phyloP scores from a whole-genome alignment of 1,140 invertebrate species.

The Octopus sinensis region DNA sequence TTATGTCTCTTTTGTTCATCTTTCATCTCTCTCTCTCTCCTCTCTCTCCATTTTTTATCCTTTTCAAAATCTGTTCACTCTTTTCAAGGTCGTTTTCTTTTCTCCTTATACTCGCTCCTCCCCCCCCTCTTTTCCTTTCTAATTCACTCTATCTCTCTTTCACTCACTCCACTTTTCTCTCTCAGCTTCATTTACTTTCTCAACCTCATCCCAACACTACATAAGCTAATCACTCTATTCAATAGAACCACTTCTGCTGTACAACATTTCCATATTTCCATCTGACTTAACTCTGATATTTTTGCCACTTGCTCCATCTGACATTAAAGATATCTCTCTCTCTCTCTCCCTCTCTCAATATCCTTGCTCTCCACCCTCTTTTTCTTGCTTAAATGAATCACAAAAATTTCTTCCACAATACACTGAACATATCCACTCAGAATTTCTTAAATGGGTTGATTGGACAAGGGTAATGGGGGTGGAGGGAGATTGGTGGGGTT shows the following conservation, averaged over 20 bases:
- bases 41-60: slow-evolving; percentile 9
- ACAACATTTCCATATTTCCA: too few species aligned
- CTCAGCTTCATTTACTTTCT: not conserved
- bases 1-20: too few species aligned
- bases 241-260: too few species aligned
- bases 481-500: too few species aligned
- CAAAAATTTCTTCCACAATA: too few species aligned
- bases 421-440: too few species aligned
- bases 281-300: too few species aligned
- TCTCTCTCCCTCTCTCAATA: not conserved
- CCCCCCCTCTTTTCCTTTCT: not conserved
- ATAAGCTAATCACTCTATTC: too few species aligned
- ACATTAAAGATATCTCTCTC: not conserved
- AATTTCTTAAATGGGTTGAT: too few species aligned
- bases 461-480: too few species aligned
- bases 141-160: not conserved
- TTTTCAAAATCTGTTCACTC: not conserved
- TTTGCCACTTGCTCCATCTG: too few species aligned
- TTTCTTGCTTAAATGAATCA: not conserved
- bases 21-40: not conserved
- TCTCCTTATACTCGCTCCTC: not conserved
- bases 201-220: not conserved
- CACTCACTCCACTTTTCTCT: not conserved
- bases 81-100: not conserved
- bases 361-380: not conserved